phyloP scores from a whole-genome alignment of 2,797 vertebrate species.

The Myoxocephalus aenaeus region DNA sequence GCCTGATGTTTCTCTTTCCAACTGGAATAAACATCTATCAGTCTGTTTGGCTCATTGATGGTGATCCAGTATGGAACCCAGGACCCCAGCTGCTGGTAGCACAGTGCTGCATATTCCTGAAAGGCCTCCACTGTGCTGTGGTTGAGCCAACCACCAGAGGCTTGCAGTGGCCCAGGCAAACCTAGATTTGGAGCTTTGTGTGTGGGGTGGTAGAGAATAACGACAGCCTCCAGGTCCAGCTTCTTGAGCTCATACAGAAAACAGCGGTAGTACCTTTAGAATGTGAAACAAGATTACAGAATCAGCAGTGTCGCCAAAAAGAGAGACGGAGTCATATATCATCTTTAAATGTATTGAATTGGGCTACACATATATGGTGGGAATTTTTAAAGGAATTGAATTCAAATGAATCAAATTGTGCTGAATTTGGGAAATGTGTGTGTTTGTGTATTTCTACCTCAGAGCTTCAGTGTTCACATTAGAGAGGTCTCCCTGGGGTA shows the following conservation, averaged over 20 bases:
- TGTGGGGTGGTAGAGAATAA: constrained; percentile 92
- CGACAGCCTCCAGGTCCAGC: constrained; percentile 82
- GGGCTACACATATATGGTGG: background rate
- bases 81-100: constrained; percentile 90
- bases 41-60: constrained; percentile 94
- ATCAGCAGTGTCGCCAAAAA: background rate
- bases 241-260: constrained; percentile 89
- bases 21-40: constrained; percentile 84
- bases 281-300: constrained; percentile 5
- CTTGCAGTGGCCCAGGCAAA: constrained; percentile 85
- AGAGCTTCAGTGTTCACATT: constrained; percentile 86
- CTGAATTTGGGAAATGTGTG: background rate
- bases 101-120: constrained; percentile 87
- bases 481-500: constrained; percentile 88
- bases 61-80: constrained; percentile 94
- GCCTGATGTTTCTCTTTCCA: constrained; percentile 83
- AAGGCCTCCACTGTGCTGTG: constrained; percentile 86
- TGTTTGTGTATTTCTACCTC: constrained; percentile 66
- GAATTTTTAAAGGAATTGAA: background rate
- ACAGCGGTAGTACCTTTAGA: constrained; percentile 90
- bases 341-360: background rate
- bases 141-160: constrained; percentile 91
- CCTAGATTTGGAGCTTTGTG: constrained; percentile 81
- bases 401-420: background rate
- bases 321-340: background rate